These are phyloP conservation scores for Microchrysa polita DNA, from an alignment of 2,888 invertebrate genomes.

Conservation along the genomic window DNA sequence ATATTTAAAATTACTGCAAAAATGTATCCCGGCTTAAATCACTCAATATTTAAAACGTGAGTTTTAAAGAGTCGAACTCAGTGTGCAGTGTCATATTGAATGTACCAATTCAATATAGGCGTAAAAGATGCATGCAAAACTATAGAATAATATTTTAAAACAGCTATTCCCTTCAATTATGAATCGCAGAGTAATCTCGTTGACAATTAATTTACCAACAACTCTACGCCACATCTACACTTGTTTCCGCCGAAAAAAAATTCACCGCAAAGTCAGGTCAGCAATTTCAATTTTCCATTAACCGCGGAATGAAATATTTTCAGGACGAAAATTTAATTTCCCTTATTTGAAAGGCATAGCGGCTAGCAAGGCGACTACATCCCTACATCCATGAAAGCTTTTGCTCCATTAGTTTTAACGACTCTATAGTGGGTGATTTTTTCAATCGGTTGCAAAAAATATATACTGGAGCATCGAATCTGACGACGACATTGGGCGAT, in stretches of 20 bases:
- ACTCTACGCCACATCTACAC: not conserved
- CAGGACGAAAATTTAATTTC: not conserved
- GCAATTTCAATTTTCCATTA: not conserved
- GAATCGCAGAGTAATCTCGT: not conserved
- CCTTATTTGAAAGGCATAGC: not conserved
- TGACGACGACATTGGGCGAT: no score
- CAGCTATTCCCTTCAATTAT: no score
- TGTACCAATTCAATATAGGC: no score
- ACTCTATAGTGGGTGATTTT: not conserved
- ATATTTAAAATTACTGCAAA: no score
- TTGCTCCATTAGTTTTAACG: conserved; percentile 2
- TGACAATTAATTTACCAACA: not conserved
- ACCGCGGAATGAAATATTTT: not conserved
- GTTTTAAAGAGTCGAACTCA: no score
- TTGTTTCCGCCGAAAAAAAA: not conserved
- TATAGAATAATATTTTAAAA: no score
- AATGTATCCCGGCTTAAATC: no score
- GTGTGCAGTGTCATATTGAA: no score
- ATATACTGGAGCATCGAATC: no score
- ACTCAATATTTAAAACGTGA: no score
- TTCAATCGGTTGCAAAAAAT: not conserved
- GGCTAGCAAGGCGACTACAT: not conserved
- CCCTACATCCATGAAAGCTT: not conserved
- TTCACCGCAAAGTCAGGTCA: not conserved
- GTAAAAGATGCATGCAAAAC: no score